A percentile compares a stretch with the other conserved stretches of the same genome.
These are phyloP conservation scores for Fulica atra DNA, from an alignment of 2,113 vertebrate species.

Conservation along the genomic window DNA sequence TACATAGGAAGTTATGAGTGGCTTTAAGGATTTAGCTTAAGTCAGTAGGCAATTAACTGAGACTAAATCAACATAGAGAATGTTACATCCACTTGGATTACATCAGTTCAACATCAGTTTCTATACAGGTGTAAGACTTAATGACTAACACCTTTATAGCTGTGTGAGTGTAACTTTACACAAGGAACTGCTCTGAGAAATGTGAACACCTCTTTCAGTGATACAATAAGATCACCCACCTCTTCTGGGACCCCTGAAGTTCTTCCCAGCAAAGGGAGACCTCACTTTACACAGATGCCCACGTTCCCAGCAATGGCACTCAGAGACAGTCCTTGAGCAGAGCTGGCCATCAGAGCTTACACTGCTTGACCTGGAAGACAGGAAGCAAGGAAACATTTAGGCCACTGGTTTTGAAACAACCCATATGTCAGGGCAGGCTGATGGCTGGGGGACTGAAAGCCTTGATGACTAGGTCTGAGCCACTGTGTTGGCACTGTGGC, in stretches of 20 bases:
- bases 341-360: background rate
- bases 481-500: background rate
- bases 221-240: background rate
- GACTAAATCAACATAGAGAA: slow-evolving; percentile 1
- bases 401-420: background rate
- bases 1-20: background rate
- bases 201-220: background rate
- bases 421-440: background rate
- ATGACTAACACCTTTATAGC: background rate
- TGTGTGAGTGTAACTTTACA: background rate
- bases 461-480: background rate
- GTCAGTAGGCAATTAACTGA: background rate
- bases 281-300: background rate
- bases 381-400: background rate
- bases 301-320: background rate
- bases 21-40: slow-evolving; percentile 31
- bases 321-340: background rate
- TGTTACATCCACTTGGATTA: background rate
- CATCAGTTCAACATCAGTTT: background rate
- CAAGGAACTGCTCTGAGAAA: background rate
- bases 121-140: background rate
- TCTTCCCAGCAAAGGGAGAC: background rate
- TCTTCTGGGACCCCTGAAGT: background rate
- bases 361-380: background rate
- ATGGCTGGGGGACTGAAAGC: background rate